phyloP scores from a whole-genome alignment of 2,113 vertebrate genomes.

The Protobothrops mucrosquamatus region DNA sequence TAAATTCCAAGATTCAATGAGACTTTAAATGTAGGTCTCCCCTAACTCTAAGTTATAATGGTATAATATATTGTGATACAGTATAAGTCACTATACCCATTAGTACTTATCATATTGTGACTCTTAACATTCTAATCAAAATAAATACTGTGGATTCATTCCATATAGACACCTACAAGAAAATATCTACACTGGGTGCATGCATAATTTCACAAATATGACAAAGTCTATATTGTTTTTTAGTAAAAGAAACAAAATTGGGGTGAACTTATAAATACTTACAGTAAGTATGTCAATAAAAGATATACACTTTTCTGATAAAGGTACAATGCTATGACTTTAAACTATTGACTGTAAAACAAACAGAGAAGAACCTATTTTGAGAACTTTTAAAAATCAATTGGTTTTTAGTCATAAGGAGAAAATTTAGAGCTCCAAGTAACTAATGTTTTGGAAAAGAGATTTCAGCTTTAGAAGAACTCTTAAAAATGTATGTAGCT shows the following conservation, averaged over 20 bases:
- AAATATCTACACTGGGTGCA: neutral
- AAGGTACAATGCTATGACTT: neutral
- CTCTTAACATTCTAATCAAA: neutral
- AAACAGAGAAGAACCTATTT: neutral
- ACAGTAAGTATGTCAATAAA: neutral
- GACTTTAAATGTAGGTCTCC: neutral
- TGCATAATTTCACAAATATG: neutral
- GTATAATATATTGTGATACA: neutral
- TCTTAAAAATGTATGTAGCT: slow-evolving; percentile 35
- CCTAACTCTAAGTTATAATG: neutral
- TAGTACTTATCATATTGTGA: neutral
- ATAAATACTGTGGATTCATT: neutral
- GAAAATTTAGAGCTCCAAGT: slow-evolving; percentile 14
- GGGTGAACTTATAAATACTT: neutral
- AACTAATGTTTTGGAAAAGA: slow-evolving; percentile 38
- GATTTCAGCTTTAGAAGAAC: slow-evolving; percentile 48
- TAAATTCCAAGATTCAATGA: neutral
- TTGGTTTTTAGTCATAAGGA: slow-evolving; percentile 10
- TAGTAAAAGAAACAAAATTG: neutral
- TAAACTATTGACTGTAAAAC: neutral
- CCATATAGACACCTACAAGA: neutral
- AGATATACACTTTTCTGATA: neutral
- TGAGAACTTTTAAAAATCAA: neutral
- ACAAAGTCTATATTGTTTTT: neutral
- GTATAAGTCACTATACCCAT: neutral